Evolutionary conservation across 2,888 invertebrate species (phyloP).

Genomic region (Steinernema scapterisci): DNA sequence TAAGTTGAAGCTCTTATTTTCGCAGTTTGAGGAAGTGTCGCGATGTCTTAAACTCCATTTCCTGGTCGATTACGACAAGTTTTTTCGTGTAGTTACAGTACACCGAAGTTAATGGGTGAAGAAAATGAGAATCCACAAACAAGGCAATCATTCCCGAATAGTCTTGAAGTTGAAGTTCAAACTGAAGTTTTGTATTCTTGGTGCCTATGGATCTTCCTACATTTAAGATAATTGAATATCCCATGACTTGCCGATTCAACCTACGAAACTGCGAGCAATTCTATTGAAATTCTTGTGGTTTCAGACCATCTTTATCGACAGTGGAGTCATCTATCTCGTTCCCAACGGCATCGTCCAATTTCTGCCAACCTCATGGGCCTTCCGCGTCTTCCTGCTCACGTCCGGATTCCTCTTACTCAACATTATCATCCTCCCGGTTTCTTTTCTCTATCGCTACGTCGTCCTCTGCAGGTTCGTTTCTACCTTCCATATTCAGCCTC

Average conservation of each 20-base stretch:
- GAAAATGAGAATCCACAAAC: too few relatives aligned
- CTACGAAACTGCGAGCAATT: neutral
- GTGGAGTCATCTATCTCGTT: neutral
- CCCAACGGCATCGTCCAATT: neutral
- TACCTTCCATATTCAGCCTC: neutral
- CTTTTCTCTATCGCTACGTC: slow-evolving; percentile 6
- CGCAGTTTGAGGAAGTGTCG: too few relatives aligned
- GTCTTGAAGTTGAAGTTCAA: too few relatives aligned
- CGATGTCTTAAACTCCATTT: too few relatives aligned
- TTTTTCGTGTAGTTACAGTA: too few relatives aligned
- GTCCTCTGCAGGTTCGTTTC: neutral
- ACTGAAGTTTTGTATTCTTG: too few relatives aligned
- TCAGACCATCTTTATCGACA: slow-evolving; percentile 17
- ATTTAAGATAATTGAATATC: too few relatives aligned
- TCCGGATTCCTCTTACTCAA: slow-evolving; percentile 8
- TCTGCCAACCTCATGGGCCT: neutral
- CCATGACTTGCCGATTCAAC: too few relatives aligned
- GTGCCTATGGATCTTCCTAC: too few relatives aligned
- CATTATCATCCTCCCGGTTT: slow-evolving; percentile 5
- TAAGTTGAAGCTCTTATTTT: neutral
- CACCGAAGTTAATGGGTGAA: too few relatives aligned
- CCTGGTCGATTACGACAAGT: too few relatives aligned
- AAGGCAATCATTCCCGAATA: too few relatives aligned
- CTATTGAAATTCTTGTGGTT: neutral
- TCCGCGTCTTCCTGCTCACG: neutral